Percentiles rank a stretch among this genome's conserved stretches.
These are phyloP conservation scores for Neotragus moschatus DNA, from an alignment of 2,113 vertebrate species.

Conservation along the genomic window DNA sequence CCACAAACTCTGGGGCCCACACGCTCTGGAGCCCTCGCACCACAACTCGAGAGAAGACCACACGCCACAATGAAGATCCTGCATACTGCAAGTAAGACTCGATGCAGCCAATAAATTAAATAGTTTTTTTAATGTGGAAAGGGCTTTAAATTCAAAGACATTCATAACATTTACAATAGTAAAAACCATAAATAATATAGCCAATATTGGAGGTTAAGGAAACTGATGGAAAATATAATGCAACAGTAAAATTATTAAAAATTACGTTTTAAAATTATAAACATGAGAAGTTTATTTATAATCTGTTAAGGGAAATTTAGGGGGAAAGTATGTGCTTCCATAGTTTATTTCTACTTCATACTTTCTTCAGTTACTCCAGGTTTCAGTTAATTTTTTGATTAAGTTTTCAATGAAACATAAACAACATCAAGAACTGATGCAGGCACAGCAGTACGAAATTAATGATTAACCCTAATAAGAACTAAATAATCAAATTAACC, in stretches of 20 bases:
- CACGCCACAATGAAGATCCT: neutral
- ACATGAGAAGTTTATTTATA: neutral
- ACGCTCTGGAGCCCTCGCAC: neutral
- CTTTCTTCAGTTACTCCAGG: neutral
- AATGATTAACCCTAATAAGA: neutral
- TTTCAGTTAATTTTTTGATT: neutral
- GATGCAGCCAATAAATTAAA: neutral
- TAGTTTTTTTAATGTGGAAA: neutral
- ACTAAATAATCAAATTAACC: neutral
- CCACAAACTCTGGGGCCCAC: neutral
- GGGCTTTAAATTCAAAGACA: neutral
- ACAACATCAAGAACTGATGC: neutral
- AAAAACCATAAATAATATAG: neutral
- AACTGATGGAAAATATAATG: neutral
- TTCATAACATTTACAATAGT: neutral
- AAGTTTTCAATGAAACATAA: neutral
- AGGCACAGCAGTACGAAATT: neutral
- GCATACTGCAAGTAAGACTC: neutral
- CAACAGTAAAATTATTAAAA: neutral
- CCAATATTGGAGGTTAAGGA: neutral
- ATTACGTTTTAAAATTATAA: neutral
- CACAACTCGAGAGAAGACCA: neutral
- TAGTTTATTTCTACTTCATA: neutral
- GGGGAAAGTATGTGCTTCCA: neutral
- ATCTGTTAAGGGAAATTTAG: neutral